Evolutionary conservation across 2,888 invertebrate species (phyloP), one percentile per base, ranked within the genome.

Genomic region (Idaea biselata): DNA sequence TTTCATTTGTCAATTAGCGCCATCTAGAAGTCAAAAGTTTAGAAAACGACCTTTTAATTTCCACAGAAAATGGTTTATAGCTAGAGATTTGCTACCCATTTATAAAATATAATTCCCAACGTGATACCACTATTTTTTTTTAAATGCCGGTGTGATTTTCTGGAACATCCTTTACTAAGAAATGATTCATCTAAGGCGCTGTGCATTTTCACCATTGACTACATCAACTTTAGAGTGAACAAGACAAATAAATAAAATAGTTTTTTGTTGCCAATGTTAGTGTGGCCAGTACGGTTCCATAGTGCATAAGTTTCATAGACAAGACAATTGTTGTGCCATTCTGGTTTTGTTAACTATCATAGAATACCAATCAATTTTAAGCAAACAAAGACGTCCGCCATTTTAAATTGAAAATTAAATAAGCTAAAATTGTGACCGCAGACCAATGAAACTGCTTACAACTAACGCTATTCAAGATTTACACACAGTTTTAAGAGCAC

Each of bases 251-350:
- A 44, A 44, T 6, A 44, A 8, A 68, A 71, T 71, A 71, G 74
- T 75, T 78, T 73, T 66, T 79, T 71, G 80, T 82, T 84, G 84
- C 84, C 85, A 84, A 83, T 79, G 74, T 80, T 75, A 76, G 70
- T 80, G 76, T 70, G 85, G 86, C 83, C 88, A 86, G 84, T 87
- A 44, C 11, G 44, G 81, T 82, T 68, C 70, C 73, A 76, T 78
- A 81, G 79, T 73, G 71, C 67, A 61, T 71, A 66, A 44, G 44
- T 44, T 44, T 44, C 44, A 44, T 44, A 3, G 44, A 44, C 44
- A 44, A 44, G 44, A 44, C 1, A 44, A 44, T 44, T 44, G 44
- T 44, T 44, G 44, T 44, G 44, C 44, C 44, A 44, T 44, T 44
- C 44, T 44, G 44, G 11, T 44, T 44, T 44, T 44, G 44, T 44